phyloP scores from a whole-genome alignment of 2,888 invertebrate species.

The Brachypalpus laphriformis region DNA sequence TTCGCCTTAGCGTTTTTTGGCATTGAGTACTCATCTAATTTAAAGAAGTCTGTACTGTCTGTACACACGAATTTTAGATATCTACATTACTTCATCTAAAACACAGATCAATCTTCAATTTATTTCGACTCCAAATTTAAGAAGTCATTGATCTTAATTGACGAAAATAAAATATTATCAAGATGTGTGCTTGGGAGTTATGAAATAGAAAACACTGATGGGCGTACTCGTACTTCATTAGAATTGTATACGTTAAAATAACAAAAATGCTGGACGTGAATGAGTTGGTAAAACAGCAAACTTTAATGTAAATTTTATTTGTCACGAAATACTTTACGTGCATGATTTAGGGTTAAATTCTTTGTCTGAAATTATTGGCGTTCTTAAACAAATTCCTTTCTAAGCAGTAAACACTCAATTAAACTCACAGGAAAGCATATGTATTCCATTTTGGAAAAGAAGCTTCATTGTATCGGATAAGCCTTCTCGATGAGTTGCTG shows the following conservation, averaged over 20 bases:
- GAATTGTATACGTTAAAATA: background rate
- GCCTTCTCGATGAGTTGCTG: too few relatives aligned
- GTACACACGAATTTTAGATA: background rate
- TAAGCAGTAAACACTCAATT: too few relatives aligned
- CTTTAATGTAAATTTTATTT: background rate
- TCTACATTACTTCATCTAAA: background rate
- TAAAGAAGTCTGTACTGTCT: background rate
- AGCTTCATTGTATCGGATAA: too few relatives aligned
- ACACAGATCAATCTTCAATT: background rate
- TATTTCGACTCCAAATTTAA: background rate
- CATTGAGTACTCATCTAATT: too few relatives aligned
- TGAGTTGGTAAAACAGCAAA: background rate
- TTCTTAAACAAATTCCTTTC: too few relatives aligned
- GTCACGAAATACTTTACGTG: background rate
- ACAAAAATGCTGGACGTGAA: background rate
- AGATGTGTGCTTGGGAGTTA: too few relatives aligned
- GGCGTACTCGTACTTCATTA: too few relatives aligned
- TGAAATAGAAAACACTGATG: too few relatives aligned
- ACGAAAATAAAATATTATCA: background rate
- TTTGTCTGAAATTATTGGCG: too few relatives aligned
- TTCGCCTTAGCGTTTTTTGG: background rate
- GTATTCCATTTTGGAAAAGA: too few relatives aligned
- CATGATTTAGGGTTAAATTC: background rate
- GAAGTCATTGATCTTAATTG: background rate
- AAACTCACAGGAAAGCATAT: too few relatives aligned